Conservation (phyloP, 1,140 invertebrate species). For the Holcopasites calliopsidis region DNA sequence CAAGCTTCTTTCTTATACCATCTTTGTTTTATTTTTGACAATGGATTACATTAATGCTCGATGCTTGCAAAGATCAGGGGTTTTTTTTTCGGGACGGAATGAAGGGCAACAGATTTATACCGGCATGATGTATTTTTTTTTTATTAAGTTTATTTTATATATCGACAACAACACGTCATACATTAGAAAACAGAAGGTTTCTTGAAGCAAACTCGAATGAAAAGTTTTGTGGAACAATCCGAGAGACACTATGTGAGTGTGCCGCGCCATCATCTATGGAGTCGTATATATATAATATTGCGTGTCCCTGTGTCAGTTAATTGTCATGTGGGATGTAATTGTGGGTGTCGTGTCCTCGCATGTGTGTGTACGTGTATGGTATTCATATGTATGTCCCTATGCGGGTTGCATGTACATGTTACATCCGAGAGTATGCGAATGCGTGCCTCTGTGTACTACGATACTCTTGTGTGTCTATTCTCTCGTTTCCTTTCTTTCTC, state of each 20-base stretch:
- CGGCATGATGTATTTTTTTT: conserved; percentile 72
- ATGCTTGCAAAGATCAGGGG: too few species aligned
- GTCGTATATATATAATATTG: conserved; percentile 80
- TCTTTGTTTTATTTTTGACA: too few species aligned
- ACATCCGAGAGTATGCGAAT: conserved; percentile 40
- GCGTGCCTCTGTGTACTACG: conserved; percentile 66
- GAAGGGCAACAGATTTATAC: conserved; percentile 38
- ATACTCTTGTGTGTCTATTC: conserved; percentile 75
- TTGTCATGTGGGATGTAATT: conserved; percentile 49
- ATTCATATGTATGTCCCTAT: too few species aligned
- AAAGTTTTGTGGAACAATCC: conserved; percentile 81
- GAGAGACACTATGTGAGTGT: conserved; percentile 81
- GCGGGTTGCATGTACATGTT: conserved; percentile 51
- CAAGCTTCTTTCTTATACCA: too few species aligned
- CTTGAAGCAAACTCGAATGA: conserved; percentile 81
- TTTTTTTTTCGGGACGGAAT: not conserved
- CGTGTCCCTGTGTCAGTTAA: conserved; percentile 70
- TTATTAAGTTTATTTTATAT: conserved; percentile 81
- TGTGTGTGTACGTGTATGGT: conserved; percentile 33
- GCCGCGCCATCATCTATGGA: conserved; percentile 81
- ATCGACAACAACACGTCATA: conserved; percentile 81
- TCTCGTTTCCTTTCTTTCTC: conserved; percentile 54
- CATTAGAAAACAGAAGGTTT: conserved; percentile 81
- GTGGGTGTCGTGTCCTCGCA: conserved; percentile 51
- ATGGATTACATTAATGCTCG: too few species aligned